Percentiles rank a stretch among this genome's conserved stretches.
These are phyloP conservation scores for Actenoides lindsayi DNA, from an alignment of 2,113 vertebrate genomes.

Conservation along the genomic window DNA sequence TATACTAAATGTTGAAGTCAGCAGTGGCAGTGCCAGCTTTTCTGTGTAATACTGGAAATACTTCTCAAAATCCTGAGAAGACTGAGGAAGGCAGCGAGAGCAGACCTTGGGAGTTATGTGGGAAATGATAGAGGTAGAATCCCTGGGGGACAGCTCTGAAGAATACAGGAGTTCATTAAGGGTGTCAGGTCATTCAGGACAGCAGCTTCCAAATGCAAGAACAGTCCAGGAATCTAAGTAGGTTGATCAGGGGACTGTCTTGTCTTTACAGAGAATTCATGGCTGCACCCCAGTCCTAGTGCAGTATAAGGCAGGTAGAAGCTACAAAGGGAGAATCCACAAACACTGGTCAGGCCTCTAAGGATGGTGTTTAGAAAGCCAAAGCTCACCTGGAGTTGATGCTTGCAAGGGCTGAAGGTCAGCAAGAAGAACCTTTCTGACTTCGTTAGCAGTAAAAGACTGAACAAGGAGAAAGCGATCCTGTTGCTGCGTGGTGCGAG, in stretches of 20 bases:
- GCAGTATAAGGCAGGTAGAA: not conserved
- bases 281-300: not conserved
- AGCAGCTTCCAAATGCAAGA: not conserved
- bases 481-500: not conserved
- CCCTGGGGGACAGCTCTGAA: not conserved
- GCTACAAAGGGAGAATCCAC: not conserved
- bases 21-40: not conserved
- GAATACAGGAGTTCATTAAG: not conserved
- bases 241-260: not conserved
- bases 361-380: not conserved
- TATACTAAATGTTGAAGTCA: not conserved
- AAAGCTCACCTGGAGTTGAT: not conserved
- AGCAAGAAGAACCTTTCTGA: not conserved
- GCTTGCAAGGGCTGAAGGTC: not conserved
- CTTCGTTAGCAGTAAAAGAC: not conserved
- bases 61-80: not conserved
- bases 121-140: not conserved
- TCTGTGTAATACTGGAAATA: not conserved
- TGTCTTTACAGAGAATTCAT: not conserved
- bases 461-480: not conserved
- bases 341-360: not conserved
- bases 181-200: not conserved
- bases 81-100: not conserved
- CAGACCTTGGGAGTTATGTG: not conserved
- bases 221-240: not conserved